phyloP scores from a whole-genome alignment of 2,888 invertebrate genomes.

The Ochropacha duplaris region DNA sequence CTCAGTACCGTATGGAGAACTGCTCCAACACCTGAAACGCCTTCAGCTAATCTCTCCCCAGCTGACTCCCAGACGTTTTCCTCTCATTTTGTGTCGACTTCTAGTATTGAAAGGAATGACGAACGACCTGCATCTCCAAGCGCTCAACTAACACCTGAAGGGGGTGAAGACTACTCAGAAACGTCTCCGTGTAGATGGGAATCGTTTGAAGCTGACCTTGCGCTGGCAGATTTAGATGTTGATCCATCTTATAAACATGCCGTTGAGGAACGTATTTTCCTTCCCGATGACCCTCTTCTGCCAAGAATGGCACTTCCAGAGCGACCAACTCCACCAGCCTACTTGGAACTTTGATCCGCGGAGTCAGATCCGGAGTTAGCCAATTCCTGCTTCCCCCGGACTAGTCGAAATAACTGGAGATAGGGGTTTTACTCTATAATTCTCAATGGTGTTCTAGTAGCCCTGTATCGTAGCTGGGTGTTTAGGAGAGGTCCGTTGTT shows the following conservation, averaged over 20 bases:
- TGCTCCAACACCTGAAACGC: slow-evolving; percentile 85
- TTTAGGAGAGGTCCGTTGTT: slow-evolving; percentile 37
- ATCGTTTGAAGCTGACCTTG: slow-evolving; percentile 84
- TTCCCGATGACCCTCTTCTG: slow-evolving; percentile 83
- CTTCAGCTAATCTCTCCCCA: slow-evolving; percentile 85
- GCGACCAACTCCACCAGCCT: slow-evolving; percentile 83
- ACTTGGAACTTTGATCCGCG: slow-evolving; percentile 78
- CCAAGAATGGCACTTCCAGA: slow-evolving; percentile 78
- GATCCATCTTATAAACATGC: slow-evolving; percentile 85
- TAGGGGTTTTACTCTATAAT: slow-evolving; percentile 31
- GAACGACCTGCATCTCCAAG: slow-evolving; percentile 80
- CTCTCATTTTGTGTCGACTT: slow-evolving; percentile 83
- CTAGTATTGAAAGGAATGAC: slow-evolving; percentile 74
- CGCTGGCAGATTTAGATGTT: slow-evolving; percentile 83
- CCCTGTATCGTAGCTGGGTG: slow-evolving; percentile 47
- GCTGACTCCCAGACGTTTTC: slow-evolving; percentile 84
- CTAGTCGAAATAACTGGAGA: slow-evolving; percentile 50
- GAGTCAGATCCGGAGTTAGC: slow-evolving; percentile 76
- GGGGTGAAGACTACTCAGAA: slow-evolving; percentile 70
- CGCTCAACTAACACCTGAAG: slow-evolving; percentile 83
- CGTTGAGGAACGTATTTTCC: slow-evolving; percentile 84
- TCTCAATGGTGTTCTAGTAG: slow-evolving; percentile 49
- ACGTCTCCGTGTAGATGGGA: slow-evolving; percentile 84
- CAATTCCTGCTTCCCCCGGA: slow-evolving; percentile 60
- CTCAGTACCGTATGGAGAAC: slow-evolving; percentile 74